Evolutionary conservation across 1,140 invertebrate genomes (phyloP).

Genomic region (Drosophila kohkoa): DNA sequence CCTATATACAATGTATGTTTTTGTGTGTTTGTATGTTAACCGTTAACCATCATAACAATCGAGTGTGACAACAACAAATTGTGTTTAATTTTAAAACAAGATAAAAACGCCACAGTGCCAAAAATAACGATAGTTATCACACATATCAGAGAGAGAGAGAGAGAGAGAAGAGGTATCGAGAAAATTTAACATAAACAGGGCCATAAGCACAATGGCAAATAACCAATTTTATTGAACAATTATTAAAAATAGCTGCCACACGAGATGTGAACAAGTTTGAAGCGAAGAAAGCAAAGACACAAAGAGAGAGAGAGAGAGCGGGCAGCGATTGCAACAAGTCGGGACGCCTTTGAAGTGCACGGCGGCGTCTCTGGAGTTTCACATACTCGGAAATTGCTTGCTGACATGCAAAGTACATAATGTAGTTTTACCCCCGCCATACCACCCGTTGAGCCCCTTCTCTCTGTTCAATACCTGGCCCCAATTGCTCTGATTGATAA

Average conservation of each 20-base stretch:
- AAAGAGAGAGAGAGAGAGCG: too few relatives aligned
- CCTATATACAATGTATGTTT: not conserved
- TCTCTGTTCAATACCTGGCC: not conserved
- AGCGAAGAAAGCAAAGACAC: not conserved
- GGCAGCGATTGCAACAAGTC: conserved; percentile 41
- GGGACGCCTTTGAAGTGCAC: conserved; percentile 59
- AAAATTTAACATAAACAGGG: conserved; percentile 44
- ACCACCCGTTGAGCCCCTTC: fast-evolving
- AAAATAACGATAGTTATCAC: conserved; percentile 49
- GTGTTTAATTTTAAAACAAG: conserved; percentile 79
- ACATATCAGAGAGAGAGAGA: conserved; percentile 2
- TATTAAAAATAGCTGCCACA: conserved; percentile 49
- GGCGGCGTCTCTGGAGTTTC: conserved; percentile 54
- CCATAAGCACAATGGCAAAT: conserved; percentile 58
- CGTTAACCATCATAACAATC: conserved; percentile 1
- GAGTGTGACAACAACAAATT: conserved; percentile 42
- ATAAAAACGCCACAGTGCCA: conserved; percentile 56
- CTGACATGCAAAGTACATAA: conserved; percentile 84
- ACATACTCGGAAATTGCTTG: conserved; percentile 66
- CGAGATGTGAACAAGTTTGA: not conserved
- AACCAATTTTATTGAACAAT: conserved; percentile 64
- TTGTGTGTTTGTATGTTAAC: conserved; percentile 14
- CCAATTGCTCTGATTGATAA: conserved; percentile 66
- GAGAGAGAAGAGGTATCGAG: not conserved
- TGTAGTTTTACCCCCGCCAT: conserved; percentile 34